These are phyloP conservation scores for Brachystomella parvula DNA, from an alignment of 1,140 invertebrate species.

Conservation along the genomic window DNA sequence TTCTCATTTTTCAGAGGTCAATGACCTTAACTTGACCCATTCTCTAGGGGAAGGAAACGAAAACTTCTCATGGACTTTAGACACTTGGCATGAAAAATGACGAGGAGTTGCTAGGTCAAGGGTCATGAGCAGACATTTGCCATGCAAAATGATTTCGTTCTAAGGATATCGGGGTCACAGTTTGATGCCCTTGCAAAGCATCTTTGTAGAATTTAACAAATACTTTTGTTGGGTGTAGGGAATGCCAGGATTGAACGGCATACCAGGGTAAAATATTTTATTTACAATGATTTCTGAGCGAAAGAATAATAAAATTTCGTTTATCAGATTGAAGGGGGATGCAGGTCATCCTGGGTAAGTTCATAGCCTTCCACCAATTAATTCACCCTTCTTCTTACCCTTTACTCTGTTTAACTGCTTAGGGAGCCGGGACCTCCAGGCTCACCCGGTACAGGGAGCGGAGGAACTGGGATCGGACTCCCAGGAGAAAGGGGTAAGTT, in stretches of 20 bases:
- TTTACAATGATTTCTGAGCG: too few relatives aligned
- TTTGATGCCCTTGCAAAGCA: too few relatives aligned
- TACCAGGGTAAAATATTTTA: slow-evolving; percentile 40
- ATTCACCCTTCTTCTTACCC: not conserved
- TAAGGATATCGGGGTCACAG: too few relatives aligned
- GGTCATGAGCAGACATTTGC: too few relatives aligned
- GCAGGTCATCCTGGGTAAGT: slow-evolving; percentile 45
- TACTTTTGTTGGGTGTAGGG: slow-evolving; percentile 21
- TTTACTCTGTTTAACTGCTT: slow-evolving; percentile 19
- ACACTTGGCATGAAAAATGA: too few relatives aligned
- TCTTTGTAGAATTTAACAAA: not conserved
- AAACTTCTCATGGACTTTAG: too few relatives aligned
- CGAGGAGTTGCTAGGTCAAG: too few relatives aligned
- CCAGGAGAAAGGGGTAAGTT: slow-evolving; percentile 1
- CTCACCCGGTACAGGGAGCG: not conserved
- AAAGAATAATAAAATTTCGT: too few relatives aligned
- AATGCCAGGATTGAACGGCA: slow-evolving; percentile 40
- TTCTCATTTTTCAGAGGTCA: too few relatives aligned
- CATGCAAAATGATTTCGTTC: too few relatives aligned
- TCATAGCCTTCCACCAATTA: not conserved
- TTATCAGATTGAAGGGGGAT: slow-evolving; percentile 42
- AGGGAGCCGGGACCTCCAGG: slow-evolving; percentile 43
- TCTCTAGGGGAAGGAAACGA: too few relatives aligned
- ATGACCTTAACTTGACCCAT: too few relatives aligned
- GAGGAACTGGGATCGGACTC: not conserved